Percentiles rank a stretch among this genome's conserved stretches.
Conservation (phyloP, 2,113 vertebrate species). For the Lipotes vexillifer region DNA sequence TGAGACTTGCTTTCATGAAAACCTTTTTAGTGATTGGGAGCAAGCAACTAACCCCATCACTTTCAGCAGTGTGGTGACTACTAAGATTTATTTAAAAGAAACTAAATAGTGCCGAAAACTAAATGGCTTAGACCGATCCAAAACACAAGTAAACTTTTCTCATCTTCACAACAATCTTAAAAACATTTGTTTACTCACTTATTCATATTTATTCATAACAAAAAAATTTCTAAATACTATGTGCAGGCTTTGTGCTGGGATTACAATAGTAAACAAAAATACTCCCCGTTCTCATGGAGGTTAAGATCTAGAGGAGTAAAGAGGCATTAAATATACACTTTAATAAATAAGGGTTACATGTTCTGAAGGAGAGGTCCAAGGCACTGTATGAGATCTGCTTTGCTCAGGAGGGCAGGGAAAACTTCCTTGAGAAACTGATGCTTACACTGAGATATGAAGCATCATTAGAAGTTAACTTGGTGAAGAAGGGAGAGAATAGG, state of each 20-base stretch:
- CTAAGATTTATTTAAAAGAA: neutral
- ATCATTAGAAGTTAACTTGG: neutral
- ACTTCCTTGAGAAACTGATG: neutral
- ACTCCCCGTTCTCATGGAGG: neutral
- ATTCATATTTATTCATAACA: neutral
- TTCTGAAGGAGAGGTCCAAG: neutral
- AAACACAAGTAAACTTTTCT: neutral
- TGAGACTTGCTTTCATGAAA: neutral
- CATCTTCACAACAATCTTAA: neutral
- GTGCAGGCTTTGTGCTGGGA: too few species aligned
- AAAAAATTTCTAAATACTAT: neutral
- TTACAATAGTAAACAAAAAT: neutral
- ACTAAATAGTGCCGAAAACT: neutral
- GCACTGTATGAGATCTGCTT: neutral
- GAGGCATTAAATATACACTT: neutral
- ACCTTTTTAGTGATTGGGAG: too few species aligned
- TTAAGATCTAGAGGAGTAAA: neutral
- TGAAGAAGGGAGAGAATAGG: neutral
- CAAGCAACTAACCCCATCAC: neutral
- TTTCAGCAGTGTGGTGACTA: neutral
- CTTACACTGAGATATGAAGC: neutral
- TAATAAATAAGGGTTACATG: fast-evolving
- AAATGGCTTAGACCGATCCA: neutral
- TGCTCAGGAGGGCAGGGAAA: neutral
- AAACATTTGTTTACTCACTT: neutral